Base-by-base conservation (phyloP, 2,888 invertebrate genomes). In the Nineta flava region DNA sequence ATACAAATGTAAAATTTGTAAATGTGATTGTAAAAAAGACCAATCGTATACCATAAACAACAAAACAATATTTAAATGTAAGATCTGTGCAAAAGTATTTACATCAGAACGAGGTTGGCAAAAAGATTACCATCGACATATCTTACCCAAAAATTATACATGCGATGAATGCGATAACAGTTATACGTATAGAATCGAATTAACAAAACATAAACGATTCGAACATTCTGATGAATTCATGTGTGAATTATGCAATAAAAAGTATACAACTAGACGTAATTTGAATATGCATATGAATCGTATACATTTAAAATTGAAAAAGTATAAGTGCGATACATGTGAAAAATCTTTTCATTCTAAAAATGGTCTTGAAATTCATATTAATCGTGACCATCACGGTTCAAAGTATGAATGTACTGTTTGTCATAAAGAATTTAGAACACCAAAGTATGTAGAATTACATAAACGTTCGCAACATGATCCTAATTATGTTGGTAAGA, bases 401-500 rank as follows among this genome's bases (percentile, higher is more conserved):
- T n/a, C 38, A 3, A 38, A n/a, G n/a, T 38, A 38, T 15, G n/a
- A n/a, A 15, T 38, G 38, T 9, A 12, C 6, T 13, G 7, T 13
- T 7, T 38, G 38, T 12, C 38, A 38, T n/a, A 38, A 38, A 38
- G 38, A 13, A 13, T 38, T n/a, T 38, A 38, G 45, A 32, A 40
- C 26, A 9, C 15, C 26, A 19, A 31, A 50, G 9, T 3, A 42
- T 15, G 10, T 51, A 16, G 38, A 51, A 26, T 49, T 48, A 13
- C 52, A 52, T 26, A 2, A 46, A 3, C 10, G 42, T 9, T 26
- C 26, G 4, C 66, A 65, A 0, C 75, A 75, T 48, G 69, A 72
- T 6, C 60, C 69, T 0, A 62, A 72, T 19, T 74, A 26, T 26
- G 26, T 26, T 26, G 26, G 73, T 2, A 65, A 70, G n/a, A 57